These are phyloP conservation scores for Scatophagus argus DNA, from an alignment of 2,113 vertebrate species.

Conservation along the genomic window DNA sequence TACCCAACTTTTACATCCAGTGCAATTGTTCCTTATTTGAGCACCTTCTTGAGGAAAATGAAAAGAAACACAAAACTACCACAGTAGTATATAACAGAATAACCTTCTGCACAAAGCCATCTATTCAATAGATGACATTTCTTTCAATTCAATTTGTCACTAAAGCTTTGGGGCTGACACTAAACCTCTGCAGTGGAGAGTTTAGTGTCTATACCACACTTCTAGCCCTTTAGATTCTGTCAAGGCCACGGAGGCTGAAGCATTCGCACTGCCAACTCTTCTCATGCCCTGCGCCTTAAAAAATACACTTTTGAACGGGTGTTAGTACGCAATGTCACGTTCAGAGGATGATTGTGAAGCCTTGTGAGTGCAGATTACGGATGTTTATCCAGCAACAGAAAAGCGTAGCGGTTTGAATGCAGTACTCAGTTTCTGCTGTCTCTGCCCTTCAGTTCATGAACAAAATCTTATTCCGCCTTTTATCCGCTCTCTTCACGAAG, in stretches of 20 bases:
- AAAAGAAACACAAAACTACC: constrained; percentile 71
- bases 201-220: constrained; percentile 26
- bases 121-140: constrained; percentile 67
- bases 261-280: constrained; percentile 27
- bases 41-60: constrained; percentile 74
- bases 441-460: constrained; percentile 22
- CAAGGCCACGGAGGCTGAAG: constrained; percentile 69
- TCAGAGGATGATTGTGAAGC: constrained; percentile 36
- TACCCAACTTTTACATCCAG: constrained; percentile 73
- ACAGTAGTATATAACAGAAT: constrained; percentile 78
- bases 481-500: constrained; percentile 36
- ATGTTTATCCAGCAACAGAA: constrained; percentile 50
- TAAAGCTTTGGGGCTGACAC: constrained; percentile 41
- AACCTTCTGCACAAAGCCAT: constrained; percentile 61
- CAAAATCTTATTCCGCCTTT: constrained; percentile 17
- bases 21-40: constrained; percentile 75
- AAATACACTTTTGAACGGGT: neutral
- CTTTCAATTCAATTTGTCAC: constrained; percentile 37
- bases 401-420: constrained; percentile 65
- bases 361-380: constrained; percentile 39
- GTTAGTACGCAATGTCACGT: constrained; percentile 26
- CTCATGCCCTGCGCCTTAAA: constrained; percentile 17
- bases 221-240: constrained; percentile 53
- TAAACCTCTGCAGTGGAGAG: constrained; percentile 19
- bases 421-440: constrained; percentile 8